Base-by-base conservation (phyloP, 2,888 invertebrate species). In the Chaetogeoica ovagalla region DNA sequence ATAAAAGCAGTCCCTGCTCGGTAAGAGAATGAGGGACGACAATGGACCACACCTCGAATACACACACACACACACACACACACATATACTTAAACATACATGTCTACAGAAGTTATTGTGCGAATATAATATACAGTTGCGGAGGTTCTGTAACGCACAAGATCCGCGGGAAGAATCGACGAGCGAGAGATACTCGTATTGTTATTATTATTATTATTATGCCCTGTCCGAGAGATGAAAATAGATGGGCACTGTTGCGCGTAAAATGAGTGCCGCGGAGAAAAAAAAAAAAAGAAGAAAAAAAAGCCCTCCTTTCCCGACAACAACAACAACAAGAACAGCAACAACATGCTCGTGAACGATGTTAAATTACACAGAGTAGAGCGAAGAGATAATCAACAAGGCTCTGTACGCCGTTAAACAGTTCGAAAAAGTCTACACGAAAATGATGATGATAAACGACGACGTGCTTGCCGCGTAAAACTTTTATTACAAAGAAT, bases 391-490 rank as follows among this genome's bases (percentile, higher is more conserved):
- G 57, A 75, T 75, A 75, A 75, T 75, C 66, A 75, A 65, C 74
- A 23, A 72, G 23, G 60, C 43, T 21, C 17, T 30, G 30, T 30
- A 30, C 30, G 30, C 39, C 55, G n/a, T 0, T 55, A 52, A 73
- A 75, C 19, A 57, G 65, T 57, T 66, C 23, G 57, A 57, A 75
- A 75, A 66, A 19, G 21, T 19, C 62, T 57, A 17, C 23, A 17
- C 37, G n/a, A 63, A 66, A 66, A 75, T 75, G 66, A 75, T 57
- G 74, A 66, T 75, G 66, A 75, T 75, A 75, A 75, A 75, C 39
- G 65, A 75, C 13, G 66, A 75, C 57, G 39, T 19, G 30, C 63
- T 0, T 11, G 21, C 19, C 43, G 43, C 43, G 43, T 43, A 43
- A 63, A 52, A 63, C 73, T 62, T 75, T 48, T 19, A 21, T 15